phyloP scores from a whole-genome alignment of 1,140 invertebrate genomes.

The Philopotamus ludificatus region DNA sequence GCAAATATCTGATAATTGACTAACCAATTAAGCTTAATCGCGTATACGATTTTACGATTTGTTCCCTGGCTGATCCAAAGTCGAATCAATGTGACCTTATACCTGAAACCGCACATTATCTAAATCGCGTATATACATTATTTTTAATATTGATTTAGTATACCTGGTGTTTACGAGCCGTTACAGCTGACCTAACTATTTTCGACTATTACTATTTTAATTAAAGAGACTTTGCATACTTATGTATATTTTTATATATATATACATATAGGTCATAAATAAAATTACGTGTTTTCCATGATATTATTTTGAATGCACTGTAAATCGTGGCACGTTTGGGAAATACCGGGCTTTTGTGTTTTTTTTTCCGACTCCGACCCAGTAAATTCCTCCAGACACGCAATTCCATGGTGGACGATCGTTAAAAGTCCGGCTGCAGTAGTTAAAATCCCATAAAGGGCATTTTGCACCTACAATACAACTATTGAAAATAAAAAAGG shows the following conservation, averaged over 20 bases:
- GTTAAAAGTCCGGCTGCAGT: not conserved
- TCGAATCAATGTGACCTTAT: too few relatives aligned
- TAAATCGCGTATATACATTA: too few relatives aligned
- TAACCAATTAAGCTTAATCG: too few relatives aligned
- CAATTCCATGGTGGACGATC: constrained; percentile 7
- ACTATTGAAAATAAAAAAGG: not conserved
- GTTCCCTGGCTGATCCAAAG: too few relatives aligned
- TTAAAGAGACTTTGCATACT: not conserved
- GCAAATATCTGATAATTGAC: too few relatives aligned
- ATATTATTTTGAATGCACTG: constrained; percentile 1
- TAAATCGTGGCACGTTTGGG: constrained; percentile 13
- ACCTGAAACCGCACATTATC: too few relatives aligned
- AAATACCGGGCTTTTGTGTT: constrained; percentile 10
- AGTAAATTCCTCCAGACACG: constrained; percentile 1
- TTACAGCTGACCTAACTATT: too few relatives aligned
- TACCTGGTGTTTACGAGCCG: too few relatives aligned
- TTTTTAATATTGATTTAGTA: too few relatives aligned
- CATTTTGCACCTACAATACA: constrained; percentile 2
- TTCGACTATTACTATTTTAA: too few relatives aligned
- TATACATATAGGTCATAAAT: not conserved
- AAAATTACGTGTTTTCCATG: constrained; percentile 15
- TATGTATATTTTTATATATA: too few relatives aligned
- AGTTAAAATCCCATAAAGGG: constrained; percentile 17
- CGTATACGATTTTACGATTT: too few relatives aligned
- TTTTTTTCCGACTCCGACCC: not conserved